phyloP scores from a whole-genome alignment of 2,888 invertebrate genomes.

The Mechanitis messenoides region DNA sequence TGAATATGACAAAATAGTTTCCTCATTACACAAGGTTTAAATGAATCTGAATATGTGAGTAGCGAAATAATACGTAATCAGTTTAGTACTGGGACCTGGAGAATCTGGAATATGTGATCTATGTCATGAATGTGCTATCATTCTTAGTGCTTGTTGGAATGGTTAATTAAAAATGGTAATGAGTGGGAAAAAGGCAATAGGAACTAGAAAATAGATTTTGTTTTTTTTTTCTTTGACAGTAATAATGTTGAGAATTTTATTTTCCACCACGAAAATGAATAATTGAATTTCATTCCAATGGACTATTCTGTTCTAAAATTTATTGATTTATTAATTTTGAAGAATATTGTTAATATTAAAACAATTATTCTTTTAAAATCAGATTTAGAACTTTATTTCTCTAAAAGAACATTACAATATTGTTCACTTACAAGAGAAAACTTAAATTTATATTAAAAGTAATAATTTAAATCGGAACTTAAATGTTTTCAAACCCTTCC shows the following conservation, averaged over 20 bases:
- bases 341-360: too few species aligned
- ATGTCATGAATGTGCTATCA: not conserved
- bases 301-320: too few species aligned
- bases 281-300: too few species aligned
- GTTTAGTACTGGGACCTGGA: conserved; percentile 5
- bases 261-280: not conserved
- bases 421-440: too few species aligned
- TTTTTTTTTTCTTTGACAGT: conserved; percentile 1
- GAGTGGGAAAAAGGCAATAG: conserved; percentile 3
- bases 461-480: too few species aligned
- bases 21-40: not conserved
- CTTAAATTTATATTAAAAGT: too few species aligned
- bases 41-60: conserved; percentile 4
- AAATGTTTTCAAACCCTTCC: too few species aligned
- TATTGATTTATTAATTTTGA: too few species aligned
- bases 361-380: too few species aligned
- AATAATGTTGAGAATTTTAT: not conserved
- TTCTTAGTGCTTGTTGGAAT: conserved; percentile 3
- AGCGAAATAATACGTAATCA: conserved; percentile 3
- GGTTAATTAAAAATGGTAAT: conserved; percentile 6
- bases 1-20: not conserved
- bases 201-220: not conserved
- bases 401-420: too few species aligned
- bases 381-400: too few species aligned
- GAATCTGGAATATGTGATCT: conserved; percentile 5